phyloP scores from a whole-genome alignment of 2,797 vertebrate genomes.

The Oreonectes daqikongensis region DNA sequence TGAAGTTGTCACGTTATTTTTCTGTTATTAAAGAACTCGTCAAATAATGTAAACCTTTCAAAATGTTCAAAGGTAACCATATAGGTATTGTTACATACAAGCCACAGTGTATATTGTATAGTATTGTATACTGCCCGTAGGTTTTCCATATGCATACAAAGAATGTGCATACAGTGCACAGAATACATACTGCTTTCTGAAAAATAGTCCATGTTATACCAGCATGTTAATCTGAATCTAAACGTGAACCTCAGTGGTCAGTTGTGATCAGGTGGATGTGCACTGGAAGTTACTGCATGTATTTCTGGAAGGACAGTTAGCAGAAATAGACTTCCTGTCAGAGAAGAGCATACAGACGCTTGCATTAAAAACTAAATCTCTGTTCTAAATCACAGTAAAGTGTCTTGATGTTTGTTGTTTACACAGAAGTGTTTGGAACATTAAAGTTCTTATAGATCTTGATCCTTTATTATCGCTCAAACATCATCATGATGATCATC shows the following conservation, averaged over 20 bases:
- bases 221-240: not conserved
- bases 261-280: no score
- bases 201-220: no score
- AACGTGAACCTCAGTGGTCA: not conserved
- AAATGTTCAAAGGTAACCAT: not conserved
- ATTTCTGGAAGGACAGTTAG: constrained; percentile 27
- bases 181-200: not conserved
- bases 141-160: not conserved
- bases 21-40: not conserved
- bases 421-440: no score
- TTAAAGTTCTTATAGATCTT: no score
- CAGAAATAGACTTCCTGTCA: constrained; percentile 37
- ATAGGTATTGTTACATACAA: not conserved
- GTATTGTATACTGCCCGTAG: no score
- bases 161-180: not conserved
- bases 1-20: not conserved
- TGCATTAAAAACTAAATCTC: not conserved
- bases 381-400: not conserved
- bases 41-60: not conserved
- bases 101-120: not conserved
- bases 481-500: no score
- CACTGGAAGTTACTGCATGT: constrained; percentile 13
- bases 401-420: not conserved
- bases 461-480: no score
- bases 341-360: not conserved